These are phyloP conservation scores for Brachyopa scutellaris DNA, from an alignment of 2,888 invertebrate genomes.

Conservation along the genomic window DNA sequence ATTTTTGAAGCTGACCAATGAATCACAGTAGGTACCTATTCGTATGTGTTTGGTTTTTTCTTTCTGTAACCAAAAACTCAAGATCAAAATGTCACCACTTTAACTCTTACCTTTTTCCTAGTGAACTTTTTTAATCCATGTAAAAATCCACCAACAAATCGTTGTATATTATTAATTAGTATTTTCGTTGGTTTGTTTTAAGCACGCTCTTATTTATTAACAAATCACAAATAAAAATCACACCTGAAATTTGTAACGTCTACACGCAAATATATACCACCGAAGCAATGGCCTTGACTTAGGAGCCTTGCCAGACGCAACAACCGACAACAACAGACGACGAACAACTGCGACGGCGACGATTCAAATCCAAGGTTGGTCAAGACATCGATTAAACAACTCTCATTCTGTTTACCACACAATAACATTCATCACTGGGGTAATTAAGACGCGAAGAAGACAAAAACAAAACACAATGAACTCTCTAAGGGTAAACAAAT, in stretches of 20 bases:
- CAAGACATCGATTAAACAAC: conserved; percentile 69
- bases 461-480: conserved; percentile 30
- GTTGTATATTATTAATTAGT: not conserved
- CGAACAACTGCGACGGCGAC: conserved; percentile 28
- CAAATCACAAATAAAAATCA: no score
- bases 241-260: no score
- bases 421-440: conserved; percentile 58
- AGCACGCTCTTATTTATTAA: not conserved
- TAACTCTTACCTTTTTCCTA: conserved; percentile 13
- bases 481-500: conserved; percentile 26
- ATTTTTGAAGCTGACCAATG: no score
- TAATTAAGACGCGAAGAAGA: conserved; percentile 12
- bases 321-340: conserved; percentile 16
- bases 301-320: conserved; percentile 41
- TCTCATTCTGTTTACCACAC: conserved; percentile 57
- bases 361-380: conserved; percentile 65
- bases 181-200: not conserved
- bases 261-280: no score
- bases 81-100: no score
- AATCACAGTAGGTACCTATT: no score
- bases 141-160: not conserved
- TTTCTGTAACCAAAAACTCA: no score
- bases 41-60: no score
- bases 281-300: conserved; percentile 56
- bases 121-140: conserved; percentile 21